These are phyloP conservation scores for Globodera rostochiensis DNA, from an alignment of 1,140 invertebrate species.

Conservation along the genomic window DNA sequence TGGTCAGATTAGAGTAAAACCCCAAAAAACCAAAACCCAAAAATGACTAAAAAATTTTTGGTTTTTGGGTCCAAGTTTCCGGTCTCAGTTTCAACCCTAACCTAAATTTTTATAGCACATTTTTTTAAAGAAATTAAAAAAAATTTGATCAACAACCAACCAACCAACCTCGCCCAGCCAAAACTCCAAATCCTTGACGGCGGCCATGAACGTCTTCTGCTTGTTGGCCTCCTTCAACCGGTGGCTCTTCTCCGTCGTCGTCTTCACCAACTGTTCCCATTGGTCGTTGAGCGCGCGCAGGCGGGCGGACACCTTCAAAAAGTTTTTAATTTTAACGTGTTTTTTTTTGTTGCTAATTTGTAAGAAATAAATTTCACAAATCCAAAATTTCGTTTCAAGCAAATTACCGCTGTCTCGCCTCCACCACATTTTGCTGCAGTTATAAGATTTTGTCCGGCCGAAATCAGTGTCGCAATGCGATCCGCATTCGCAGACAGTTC, in stretches of 20 bases:
- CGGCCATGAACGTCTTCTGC: conserved; percentile 96
- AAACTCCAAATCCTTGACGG: conserved; percentile 98
- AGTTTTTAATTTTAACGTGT: no score
- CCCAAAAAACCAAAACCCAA: no score
- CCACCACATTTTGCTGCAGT: conserved; percentile 70
- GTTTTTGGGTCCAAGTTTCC: no score
- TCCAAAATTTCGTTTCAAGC: not conserved
- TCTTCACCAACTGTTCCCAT: conserved; percentile 96
- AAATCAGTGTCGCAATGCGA: conserved; percentile 88
- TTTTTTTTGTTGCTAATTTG: no score
- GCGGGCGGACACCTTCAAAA: conserved; percentile 68
- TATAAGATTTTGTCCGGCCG: conserved; percentile 92
- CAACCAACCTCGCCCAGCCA: conserved; percentile 90
- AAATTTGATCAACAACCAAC: no score
- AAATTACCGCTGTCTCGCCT: conserved; percentile 68
- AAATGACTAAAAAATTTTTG: no score
- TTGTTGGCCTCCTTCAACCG: conserved; percentile 97
- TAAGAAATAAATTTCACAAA: not conserved
- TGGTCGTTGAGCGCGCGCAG: conserved; percentile 93
- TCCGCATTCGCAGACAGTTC: conserved; percentile 97
- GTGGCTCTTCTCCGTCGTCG: conserved; percentile 88
- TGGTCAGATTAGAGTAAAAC: no score
- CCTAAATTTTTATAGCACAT: no score
- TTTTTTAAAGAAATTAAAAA: no score
- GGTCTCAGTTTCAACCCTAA: no score